Evolutionary conservation across 2,113 vertebrate species (phyloP), one percentile per base, ranked within the genome.

Genomic region (Sapajus apella): DNA sequence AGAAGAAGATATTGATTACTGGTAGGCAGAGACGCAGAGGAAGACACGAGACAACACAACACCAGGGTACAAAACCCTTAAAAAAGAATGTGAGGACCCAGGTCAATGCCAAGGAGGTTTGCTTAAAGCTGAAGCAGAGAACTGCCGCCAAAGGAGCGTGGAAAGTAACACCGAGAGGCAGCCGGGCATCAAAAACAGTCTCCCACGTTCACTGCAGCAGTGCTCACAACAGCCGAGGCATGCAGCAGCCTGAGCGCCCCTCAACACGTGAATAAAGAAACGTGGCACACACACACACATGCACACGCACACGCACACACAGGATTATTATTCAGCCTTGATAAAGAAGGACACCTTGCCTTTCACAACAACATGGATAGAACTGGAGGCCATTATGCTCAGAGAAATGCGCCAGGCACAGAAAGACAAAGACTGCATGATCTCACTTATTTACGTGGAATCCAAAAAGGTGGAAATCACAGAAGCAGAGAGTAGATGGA

Each of bases 11-110:
- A 2, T 9, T 70, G 76, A 25, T 0, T 9, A 11, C 8, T 0
- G 27, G 25, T 13, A 21, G 20, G 23, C 8, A 0, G 30, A n/a
- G 32, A 25, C 3, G 23, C 0, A 4, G 61, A 56, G 3, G 18
- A 16, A 1, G 27, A 14, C 52, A 4, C 1, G 11, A 35, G 11
- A 8, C 6, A 12, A 27, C 73, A 52, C 6, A 27, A 35, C 75
- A 7, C 0, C 0, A 0, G 30, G 16, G 14, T 14, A 16, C 25
- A 43, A 40, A 43, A 30, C 37, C 35, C n/a, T 10, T 18, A 30
- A 27, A 43, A 45, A 76, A 76, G 23, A 43, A 27, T 7, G 3
- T 27, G 75, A 30, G 30, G 45, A 35, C 4, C 4, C 45, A 56
- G 21, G 12, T 16, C 9, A 23, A 5, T 40, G 37, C 37, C 72